These are phyloP conservation scores for Bettongia penicillata DNA, from an alignment of 2,113 vertebrate species.

Conservation along the genomic window DNA sequence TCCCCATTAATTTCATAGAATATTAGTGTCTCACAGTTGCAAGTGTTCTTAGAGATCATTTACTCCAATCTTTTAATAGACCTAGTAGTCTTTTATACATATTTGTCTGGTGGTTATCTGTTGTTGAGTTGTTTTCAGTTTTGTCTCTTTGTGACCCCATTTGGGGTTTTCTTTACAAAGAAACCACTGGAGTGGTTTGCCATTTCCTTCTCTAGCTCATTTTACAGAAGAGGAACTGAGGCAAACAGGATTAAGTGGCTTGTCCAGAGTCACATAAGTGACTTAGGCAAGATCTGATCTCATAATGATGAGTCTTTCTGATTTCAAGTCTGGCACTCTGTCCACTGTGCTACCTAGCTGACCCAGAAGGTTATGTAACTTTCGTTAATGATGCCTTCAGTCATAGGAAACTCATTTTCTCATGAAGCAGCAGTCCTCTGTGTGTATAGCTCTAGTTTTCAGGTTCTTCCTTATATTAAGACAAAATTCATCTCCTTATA, in stretches of 20 bases:
- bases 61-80: neutral
- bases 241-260: neutral
- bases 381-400: neutral
- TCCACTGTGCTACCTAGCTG: neutral
- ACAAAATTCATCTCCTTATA: neutral
- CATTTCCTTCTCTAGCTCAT: neutral
- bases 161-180: neutral
- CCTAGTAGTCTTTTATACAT: neutral
- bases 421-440: neutral
- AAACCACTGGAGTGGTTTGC: neutral
- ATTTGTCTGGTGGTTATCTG: neutral
- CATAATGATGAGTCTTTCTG: neutral
- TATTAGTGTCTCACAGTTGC: neutral
- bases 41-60: neutral
- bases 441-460: neutral
- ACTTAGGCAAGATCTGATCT: neutral
- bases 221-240: neutral
- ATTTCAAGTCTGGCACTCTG: neutral
- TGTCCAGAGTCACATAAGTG: neutral
- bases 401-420: neutral
- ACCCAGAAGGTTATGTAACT: neutral
- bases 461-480: neutral
- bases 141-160: neutral
- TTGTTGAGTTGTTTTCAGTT: neutral
- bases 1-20: neutral